These are phyloP conservation scores for Pachyramphus minor DNA, from an alignment of 2,113 vertebrate genomes.

Conservation along the genomic window DNA sequence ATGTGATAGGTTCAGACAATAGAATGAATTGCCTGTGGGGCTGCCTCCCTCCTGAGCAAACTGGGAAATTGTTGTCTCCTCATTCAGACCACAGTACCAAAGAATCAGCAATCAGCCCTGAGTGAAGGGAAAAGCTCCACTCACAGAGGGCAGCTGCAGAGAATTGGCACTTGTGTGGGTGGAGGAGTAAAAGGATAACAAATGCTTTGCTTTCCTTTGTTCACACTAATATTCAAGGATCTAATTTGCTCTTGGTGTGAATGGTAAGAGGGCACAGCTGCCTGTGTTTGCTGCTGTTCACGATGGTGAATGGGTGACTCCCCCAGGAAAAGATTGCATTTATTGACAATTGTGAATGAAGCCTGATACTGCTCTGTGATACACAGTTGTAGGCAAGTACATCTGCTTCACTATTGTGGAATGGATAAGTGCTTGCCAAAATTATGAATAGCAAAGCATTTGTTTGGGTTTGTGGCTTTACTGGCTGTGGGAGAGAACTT, in stretches of 20 bases:
- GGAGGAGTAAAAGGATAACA: neutral
- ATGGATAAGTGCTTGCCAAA: neutral
- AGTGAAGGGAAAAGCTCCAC: neutral
- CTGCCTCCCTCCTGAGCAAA: neutral
- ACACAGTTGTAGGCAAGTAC: neutral
- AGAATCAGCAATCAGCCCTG: neutral
- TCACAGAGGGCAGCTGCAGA: conserved; percentile 39
- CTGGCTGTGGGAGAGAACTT: conserved; percentile 7
- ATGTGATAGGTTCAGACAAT: neutral
- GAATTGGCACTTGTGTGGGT: neutral
- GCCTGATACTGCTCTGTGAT: neutral
- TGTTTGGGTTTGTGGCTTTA: conserved; percentile 41
- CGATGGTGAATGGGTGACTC: neutral
- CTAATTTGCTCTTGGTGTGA: conserved; percentile 27
- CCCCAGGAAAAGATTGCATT: neutral
- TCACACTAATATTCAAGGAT: conserved; percentile 8
- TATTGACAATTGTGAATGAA: conserved; percentile 3
- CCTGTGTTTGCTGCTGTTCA: neutral
- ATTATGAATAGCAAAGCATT: neutral
- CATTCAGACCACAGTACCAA: neutral
- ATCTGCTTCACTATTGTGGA: conserved; percentile 4
- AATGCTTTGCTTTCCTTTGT: conserved; percentile 11
- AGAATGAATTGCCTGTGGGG: neutral
- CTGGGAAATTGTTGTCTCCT: neutral
- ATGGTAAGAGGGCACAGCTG: conserved; percentile 51